These are phyloP conservation scores for Cyclura pinguis DNA, from an alignment of 2,797 vertebrate genomes.

Conservation along the genomic window DNA sequence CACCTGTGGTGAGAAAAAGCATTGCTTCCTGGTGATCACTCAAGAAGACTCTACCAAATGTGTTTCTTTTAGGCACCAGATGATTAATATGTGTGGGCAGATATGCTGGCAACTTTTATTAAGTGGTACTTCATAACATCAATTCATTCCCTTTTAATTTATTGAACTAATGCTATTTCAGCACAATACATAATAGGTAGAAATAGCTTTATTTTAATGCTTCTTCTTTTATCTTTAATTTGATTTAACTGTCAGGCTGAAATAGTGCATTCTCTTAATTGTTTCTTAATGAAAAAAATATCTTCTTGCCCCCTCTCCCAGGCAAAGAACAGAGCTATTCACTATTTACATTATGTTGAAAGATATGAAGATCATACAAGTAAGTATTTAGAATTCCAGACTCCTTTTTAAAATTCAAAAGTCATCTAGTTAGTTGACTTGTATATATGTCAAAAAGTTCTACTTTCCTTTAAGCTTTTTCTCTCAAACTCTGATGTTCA, in stretches of 20 bases:
- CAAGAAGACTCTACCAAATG: not conserved
- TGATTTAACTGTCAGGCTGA: constrained; percentile 36
- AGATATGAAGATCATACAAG: constrained; percentile 90
- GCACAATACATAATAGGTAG: not conserved
- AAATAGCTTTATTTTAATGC: not conserved
- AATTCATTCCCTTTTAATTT: constrained; percentile 19
- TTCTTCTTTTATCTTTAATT: constrained; percentile 1
- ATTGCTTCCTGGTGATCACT: not conserved
- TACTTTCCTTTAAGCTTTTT: not conserved
- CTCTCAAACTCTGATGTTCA: not conserved
- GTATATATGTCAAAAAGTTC: too few relatives aligned
- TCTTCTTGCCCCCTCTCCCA: constrained; percentile 66
- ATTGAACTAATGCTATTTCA: constrained; percentile 17
- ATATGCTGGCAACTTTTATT: not conserved
- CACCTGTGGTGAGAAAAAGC: not conserved
- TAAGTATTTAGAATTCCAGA: constrained; percentile 78
- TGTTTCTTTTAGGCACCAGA: not conserved
- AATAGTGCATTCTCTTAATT: constrained; percentile 19
- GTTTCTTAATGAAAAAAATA: constrained; percentile 31
- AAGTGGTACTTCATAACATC: not conserved
- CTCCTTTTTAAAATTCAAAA: not conserved
- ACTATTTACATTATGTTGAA: constrained; percentile 89
- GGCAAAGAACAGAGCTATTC: constrained; percentile 95
- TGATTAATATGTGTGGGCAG: not conserved
- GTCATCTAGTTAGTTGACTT: not conserved